phyloP scores from a whole-genome alignment of 2,888 invertebrate species.

The Chromoteleia sp. region DNA sequence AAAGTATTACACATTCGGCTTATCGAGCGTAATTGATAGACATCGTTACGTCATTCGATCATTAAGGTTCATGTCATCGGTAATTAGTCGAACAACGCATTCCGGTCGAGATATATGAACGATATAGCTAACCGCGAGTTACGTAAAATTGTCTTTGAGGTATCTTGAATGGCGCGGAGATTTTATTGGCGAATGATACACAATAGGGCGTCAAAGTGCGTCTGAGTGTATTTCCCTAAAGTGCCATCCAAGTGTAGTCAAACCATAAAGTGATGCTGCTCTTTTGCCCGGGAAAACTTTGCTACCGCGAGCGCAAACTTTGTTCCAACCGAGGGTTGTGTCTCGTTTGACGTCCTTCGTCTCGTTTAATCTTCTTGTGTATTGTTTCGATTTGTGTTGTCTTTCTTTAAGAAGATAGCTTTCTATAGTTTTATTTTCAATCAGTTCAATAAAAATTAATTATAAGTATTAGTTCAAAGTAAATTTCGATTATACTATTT shows the following conservation, averaged over 20 bases:
- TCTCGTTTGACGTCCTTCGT: constrained; percentile 45
- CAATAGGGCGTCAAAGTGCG: constrained; percentile 74
- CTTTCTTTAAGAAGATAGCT: not conserved
- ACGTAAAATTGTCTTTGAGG: constrained; percentile 59
- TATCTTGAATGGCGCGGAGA: constrained; percentile 52
- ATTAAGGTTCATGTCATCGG: constrained; percentile 14
- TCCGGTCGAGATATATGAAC: constrained; percentile 12
- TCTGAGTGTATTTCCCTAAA: constrained; percentile 82
- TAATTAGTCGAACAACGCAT: constrained; percentile 29
- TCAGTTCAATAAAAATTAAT: not conserved
- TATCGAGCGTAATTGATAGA: constrained; percentile 45
- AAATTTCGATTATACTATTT: no score
- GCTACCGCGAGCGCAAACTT: constrained; percentile 65
- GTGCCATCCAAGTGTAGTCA: constrained; percentile 83
- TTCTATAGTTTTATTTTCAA: not conserved
- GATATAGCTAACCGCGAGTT: constrained; percentile 27
- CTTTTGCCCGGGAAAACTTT: constrained; percentile 68
- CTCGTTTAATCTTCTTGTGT: constrained; percentile 50
- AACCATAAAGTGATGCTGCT: constrained; percentile 80
- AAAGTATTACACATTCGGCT: constrained; percentile 28
- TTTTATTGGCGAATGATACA: constrained; percentile 82
- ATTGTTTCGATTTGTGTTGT: constrained; percentile 42
- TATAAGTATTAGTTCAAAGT: not conserved
- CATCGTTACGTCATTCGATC: constrained; percentile 17
- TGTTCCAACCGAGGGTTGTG: constrained; percentile 50